Base-by-base conservation (phyloP, 2,888 invertebrate species). In the Pegoplata infirma region DNA sequence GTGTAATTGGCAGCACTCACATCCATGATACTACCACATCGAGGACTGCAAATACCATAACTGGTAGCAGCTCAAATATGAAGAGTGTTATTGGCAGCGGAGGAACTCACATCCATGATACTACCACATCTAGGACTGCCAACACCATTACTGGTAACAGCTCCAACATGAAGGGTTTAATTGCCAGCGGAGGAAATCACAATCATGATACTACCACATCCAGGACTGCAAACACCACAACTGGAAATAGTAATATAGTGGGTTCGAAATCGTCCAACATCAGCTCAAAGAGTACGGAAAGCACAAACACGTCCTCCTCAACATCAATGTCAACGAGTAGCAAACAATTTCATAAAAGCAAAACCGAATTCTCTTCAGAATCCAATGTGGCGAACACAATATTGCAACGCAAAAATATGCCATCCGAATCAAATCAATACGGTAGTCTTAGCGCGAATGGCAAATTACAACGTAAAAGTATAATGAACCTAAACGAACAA, bases 401-500 rank as follows among this genome's bases (percentile, higher is more conserved):
- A 51, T 91, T 96, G 36, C 95, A 96, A 87, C 92, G 96, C 47
- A 95, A 94, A 75, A 85, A 77, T 51, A 56, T 81, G 3, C 80
- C 85, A 4, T 82, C 73, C 5, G 88, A 88, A 49, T 84, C 83
- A 5, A 84, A 82, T 66, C 84, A 84, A 10, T 82, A 83, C 66
- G 85, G 87, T 19, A 87, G 88, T 28, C 80, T 88, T 1, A 86
- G 87, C 5, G 86, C 88, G 0, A 87, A 84, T 69, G 95, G 95
- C 16, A 93, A 95, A 21, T 94, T 94, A 80, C 95, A 95, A 88
- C 91, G 94, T 61, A 95, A 95, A 87, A 96, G 95, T 74, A 94
- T 96, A 76, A 93, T 93, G 21, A 96, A 96, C 86, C 90, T 96
- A 1, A 93, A 94, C 69, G 95, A 95, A 79, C 93, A 92, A 83